Evolutionary conservation across 2,113 vertebrate species (phyloP), one percentile per base, ranked within the genome.

Genomic region (Pristiophorus japonicus): DNA sequence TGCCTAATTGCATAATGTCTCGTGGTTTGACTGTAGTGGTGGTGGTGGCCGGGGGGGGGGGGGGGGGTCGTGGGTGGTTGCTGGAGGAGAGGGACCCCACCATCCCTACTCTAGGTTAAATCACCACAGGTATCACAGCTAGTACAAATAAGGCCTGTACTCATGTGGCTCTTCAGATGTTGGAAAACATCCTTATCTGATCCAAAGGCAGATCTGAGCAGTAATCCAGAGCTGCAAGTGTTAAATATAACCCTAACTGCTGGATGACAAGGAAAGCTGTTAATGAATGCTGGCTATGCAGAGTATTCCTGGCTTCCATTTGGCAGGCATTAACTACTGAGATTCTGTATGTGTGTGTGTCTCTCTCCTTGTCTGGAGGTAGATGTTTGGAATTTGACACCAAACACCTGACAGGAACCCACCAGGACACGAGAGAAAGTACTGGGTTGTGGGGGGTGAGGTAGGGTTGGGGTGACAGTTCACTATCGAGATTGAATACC

Each of bases 251-350:
- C 47, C 12, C 87, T 59, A 90, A 59, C 51, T 85, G 81, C 81
- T 90, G 51, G 87, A 59, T 90, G 87, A 59, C 87, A 51, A 88
- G 45, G 22, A 16, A 90, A 59, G 51, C 87, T 90, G 85, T 47
- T 88, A 88, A 88, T 88, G 85, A 88, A 88, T 55, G 42, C 85
- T 30, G 85, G 51, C 47, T 59, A 90, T 90, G 87, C 51, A 8
- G 87, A 90, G 87, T 62, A 90, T 90, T 90, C 55, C 87, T 90
- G 87, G 87, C 87, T 90, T 90, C 24, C 87, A 90, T 81, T 81
- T 81, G 78, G 38, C 78, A 81, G 78, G 38, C 16, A 42, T 81
- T 42, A 42, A 42, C n/a, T 20, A 7, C 14, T 42, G n/a, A 20
- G 75, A 42, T 12, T 75, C 30, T 75, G 75, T 42, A n/a, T n/a